Evolutionary conservation across 2,888 invertebrate species (phyloP).

Genomic region (Apodemia zela): DNA sequence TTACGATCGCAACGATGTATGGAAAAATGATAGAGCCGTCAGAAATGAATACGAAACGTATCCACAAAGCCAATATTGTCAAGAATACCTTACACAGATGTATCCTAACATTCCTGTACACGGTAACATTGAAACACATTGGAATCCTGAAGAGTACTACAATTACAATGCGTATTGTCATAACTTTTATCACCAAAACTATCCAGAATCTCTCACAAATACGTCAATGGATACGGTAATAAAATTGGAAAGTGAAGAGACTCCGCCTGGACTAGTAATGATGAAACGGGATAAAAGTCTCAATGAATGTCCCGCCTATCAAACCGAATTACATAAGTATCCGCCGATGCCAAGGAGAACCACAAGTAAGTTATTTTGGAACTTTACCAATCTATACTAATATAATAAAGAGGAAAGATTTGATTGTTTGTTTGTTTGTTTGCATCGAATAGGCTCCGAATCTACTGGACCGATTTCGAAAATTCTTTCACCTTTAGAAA

Average conservation of each 20-base stretch:
- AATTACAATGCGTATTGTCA: conserved; percentile 62
- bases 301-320: conserved; percentile 23
- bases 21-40: conserved; percentile 57
- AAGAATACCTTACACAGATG: conserved; percentile 56
- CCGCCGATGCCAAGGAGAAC: conserved; percentile 47
- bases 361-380: conserved; percentile 49
- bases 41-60: conserved; percentile 53
- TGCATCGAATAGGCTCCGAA: too few species aligned
- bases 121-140: conserved; percentile 55
- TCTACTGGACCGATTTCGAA: too few species aligned
- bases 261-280: conserved; percentile 17
- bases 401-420: too few species aligned
- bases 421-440: too few species aligned
- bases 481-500: too few species aligned
- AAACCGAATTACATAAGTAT: conserved; percentile 40
- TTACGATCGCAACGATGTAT: conserved; percentile 57
- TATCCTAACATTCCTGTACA: conserved; percentile 57
- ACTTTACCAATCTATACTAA: background rate
- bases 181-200: conserved; percentile 55
- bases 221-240: conserved; percentile 43
- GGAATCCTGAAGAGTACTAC: conserved; percentile 64
- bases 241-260: conserved; percentile 34
- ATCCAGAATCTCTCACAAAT: conserved; percentile 50
- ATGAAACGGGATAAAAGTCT: conserved; percentile 33
- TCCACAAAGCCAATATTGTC: conserved; percentile 50